Conservation (phyloP, 2,797 vertebrate species). For the Crenuchus spilurus region DNA sequence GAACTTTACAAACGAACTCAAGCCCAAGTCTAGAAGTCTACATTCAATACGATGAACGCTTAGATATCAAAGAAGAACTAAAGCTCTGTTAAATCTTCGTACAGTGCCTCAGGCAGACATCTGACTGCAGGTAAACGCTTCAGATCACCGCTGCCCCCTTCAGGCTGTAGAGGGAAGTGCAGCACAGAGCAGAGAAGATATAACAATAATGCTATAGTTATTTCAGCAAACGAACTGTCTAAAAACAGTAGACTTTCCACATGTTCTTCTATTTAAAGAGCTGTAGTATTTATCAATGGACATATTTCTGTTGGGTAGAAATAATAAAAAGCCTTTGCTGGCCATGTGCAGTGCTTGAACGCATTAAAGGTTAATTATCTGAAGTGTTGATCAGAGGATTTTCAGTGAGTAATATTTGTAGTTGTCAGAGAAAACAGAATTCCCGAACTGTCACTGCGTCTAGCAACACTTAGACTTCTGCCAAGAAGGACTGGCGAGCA, state of each 20-base stretch:
- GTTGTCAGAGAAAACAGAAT: slow-evolving; percentile 76
- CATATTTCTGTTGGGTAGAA: slow-evolving; percentile 61
- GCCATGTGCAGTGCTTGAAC: slow-evolving; percentile 63
- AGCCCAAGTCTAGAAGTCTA: background rate
- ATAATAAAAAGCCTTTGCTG: slow-evolving; percentile 72
- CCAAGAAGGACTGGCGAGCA: slow-evolving; percentile 71
- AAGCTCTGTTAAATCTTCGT: background rate
- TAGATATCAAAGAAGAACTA: background rate
- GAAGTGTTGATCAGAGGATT: slow-evolving; percentile 79
- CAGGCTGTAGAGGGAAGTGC: slow-evolving; percentile 41
- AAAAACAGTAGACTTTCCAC: no score
- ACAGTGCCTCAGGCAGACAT: background rate
- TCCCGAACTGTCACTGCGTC: slow-evolving; percentile 77
- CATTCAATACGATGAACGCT: background rate
- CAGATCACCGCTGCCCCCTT: slow-evolving; percentile 48
- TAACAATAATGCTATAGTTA: background rate
- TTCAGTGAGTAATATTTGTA: slow-evolving; percentile 79
- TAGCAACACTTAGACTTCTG: slow-evolving; percentile 78
- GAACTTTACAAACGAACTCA: background rate
- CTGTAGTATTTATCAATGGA: slow-evolving; percentile 53
- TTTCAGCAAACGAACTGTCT: no score
- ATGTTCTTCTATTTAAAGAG: background rate
- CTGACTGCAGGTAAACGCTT: background rate
- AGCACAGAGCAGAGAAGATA: background rate
- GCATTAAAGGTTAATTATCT: slow-evolving; percentile 76